Evolutionary conservation across 2,888 invertebrate species (phyloP).

Genomic region (Pseudanteris insignis): DNA sequence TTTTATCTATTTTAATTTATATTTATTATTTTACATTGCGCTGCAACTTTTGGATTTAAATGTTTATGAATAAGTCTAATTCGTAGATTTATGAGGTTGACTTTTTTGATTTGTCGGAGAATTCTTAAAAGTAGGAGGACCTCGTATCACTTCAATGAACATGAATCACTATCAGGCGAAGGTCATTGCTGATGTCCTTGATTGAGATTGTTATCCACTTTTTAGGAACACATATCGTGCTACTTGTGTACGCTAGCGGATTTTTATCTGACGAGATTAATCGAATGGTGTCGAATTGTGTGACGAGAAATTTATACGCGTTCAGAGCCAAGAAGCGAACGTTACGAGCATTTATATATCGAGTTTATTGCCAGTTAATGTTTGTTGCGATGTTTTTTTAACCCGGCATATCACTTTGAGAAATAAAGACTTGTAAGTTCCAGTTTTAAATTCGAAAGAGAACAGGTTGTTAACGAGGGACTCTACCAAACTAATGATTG

Average conservation of each 20-base stretch:
- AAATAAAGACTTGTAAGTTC: constrained; percentile 16
- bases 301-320: constrained; percentile 23
- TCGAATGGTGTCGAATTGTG: constrained; percentile 36
- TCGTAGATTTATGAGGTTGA: no score
- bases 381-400: constrained; percentile 23
- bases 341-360: constrained; percentile 31
- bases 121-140: no score
- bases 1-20: no score
- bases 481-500: constrained; percentile 28
- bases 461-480: constrained; percentile 32
- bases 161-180: constrained; percentile 32
- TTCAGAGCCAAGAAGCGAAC: constrained; percentile 16
- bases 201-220: constrained; percentile 24
- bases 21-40: no score
- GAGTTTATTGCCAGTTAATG: constrained; percentile 29
- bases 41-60: no score
- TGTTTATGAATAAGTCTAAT: no score
- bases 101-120: constrained; percentile 2
- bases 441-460: constrained; percentile 31
- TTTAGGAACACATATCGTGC: constrained; percentile 25
- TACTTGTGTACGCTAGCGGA: constrained; percentile 31
- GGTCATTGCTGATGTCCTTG: constrained; percentile 30
- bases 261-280: constrained; percentile 31
- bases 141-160: no score
- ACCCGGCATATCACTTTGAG: constrained; percentile 19